Evolutionary conservation across 2,113 vertebrate species (phyloP), one percentile per base, ranked within the genome.

Genomic region (Melanerpes formicivorus): DNA sequence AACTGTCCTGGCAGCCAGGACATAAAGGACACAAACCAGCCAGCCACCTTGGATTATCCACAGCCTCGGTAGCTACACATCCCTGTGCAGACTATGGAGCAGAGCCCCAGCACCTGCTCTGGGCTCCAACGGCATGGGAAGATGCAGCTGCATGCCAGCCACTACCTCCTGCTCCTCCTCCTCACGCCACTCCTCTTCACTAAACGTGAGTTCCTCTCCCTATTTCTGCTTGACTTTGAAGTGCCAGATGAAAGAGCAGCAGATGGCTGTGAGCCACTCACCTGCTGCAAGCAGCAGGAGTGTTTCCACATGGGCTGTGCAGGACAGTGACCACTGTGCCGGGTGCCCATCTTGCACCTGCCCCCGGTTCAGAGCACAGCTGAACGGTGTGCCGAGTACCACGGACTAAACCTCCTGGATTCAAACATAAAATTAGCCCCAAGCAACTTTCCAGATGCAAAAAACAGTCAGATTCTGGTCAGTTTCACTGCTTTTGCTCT

Each of bases 61-160:
- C 63, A 87, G 29, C 62, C 54, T 46, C 4, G 2, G 52, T 8
- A 78, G 62, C 34, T 87, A 34, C 50, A 70, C 11, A 42, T 32
- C 10, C 0, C 6, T n/a, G 22, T 6, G 2, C 0, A 14, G 26
- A 7, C 69, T 66, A 56, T 0, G 0, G n/a, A 25, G 6, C 63
- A 80, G 34, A 78, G n/a, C n/a, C 12, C 26, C 56, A 67, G 46
- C 25, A 62, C 25, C 18, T 70, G 27, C 56, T 44, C 60, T 2
- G 5, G 21, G 14, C 25, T 91, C 25, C 48, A 79, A 6, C 0
- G 13, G n/a, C 2, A 2, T 1, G 0, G 22, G 5, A 83, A 1
- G 60, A 54, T 54, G 29, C 30, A 87, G 59, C n/a, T 22, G 46
- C 63, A 30, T 0, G 0, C 25, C 1, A 0, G 37, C 64, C 60